A percentile compares a stretch with the other conserved stretches of the same genome.
Evolutionary conservation across 2,888 invertebrate species (phyloP).

Genomic region (Morpho helenor): DNA sequence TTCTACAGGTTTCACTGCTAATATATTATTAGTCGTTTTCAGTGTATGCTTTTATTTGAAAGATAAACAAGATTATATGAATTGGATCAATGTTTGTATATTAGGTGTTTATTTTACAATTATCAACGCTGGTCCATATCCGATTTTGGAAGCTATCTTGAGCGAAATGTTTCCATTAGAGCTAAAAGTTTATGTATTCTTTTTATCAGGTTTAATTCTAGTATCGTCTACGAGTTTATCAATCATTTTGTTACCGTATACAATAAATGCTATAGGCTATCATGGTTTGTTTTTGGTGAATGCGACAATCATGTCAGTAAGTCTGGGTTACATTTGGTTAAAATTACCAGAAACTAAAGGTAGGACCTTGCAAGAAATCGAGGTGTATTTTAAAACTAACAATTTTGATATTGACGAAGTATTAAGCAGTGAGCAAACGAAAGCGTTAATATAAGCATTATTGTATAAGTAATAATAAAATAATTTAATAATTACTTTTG

Average conservation of each 20-base stretch:
- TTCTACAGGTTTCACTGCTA: slow-evolving; percentile 24
- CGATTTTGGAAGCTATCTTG: slow-evolving; percentile 29
- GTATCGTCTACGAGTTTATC: background rate
- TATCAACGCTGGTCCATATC: slow-evolving; percentile 28
- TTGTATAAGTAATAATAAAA: too few species aligned
- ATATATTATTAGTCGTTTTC: slow-evolving; percentile 22
- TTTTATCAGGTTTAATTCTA: background rate
- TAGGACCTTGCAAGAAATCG: background rate
- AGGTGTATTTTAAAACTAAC: slow-evolving; percentile 8
- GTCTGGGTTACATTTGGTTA: background rate
- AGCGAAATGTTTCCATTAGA: slow-evolving; percentile 34
- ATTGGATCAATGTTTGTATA: slow-evolving; percentile 25
- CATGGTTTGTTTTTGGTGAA: slow-evolving; percentile 3
- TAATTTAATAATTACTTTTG: too few species aligned
- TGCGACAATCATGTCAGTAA: background rate
- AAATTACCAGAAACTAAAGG: too few species aligned
- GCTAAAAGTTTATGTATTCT: slow-evolving; percentile 27
- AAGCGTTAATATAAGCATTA: background rate
- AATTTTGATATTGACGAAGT: slow-evolving; percentile 1
- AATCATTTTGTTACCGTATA: background rate
- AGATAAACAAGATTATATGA: background rate
- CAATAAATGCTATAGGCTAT: background rate
- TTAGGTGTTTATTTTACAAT: slow-evolving; percentile 28
- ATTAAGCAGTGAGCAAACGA: background rate
- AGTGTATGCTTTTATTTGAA: slow-evolving; percentile 25